Base-by-base conservation (phyloP, 2,888 invertebrate genomes). In the Cynaeus angustus region DNA sequence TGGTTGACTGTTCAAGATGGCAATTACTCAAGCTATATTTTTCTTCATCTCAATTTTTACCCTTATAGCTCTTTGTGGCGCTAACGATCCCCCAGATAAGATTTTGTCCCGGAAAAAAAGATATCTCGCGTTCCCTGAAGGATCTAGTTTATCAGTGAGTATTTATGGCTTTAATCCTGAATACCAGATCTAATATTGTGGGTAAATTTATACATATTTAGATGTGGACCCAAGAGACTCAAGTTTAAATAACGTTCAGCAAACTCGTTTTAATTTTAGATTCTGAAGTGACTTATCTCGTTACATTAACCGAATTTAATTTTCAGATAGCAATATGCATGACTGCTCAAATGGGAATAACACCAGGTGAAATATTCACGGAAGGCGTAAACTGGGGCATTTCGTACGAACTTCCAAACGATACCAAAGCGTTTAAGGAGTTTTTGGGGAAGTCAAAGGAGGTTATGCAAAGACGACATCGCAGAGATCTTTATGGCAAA, bases 331-430 rank as follows among this genome's bases (percentile, higher is more conserved):
- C 82, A 8, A 74, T 79, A 48, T 91, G 91, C 79, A 77, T 86
- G 74, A 89, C 91, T 0, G 87, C 87, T 53, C 87, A 88, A 9
- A 85, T 86, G 46, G 79, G 88, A 61, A 81, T 86, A 8, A 52
- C 61, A 9, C 67, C 67, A 30, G 68, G 68, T 52, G 64, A 71
- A 66, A 87, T 89, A 55, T 88, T 91, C 68, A 87, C 91, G 10
- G 86, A 90, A 79, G 93, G 92, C 0, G 86, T 90, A 50, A 93
- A 93, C 0, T 91, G 92, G 52, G 92, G 93, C 0, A 84, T 93
- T 74, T 92, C 93, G 0, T 93, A 90, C 87, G 91, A 92, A 75
- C 81, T 93, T 41, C 93, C 93, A 0, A 90, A 91, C 72, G 89
- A 90, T 73, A 80, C 89, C 87, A 0, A 78, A 10, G 59, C 69